phyloP scores from a whole-genome alignment of 2,888 invertebrate genomes.

The Watsonalla binaria region DNA sequence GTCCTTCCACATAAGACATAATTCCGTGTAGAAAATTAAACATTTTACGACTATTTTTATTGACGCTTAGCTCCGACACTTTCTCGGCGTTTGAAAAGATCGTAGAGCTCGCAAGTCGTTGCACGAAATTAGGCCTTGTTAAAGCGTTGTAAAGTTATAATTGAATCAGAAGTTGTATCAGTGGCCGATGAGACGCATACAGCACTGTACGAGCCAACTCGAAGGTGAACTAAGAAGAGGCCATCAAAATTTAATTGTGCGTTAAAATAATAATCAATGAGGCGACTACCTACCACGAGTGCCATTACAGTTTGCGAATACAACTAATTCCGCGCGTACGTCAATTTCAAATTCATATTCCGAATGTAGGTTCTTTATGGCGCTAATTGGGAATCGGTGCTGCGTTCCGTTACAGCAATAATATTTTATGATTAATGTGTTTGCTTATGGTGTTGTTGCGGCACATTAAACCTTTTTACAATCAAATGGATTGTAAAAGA shows the following conservation, averaged over 20 bases:
- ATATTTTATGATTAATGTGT: constrained; percentile 61
- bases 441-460: constrained; percentile 39
- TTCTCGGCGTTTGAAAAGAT: constrained; percentile 57
- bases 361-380: constrained; percentile 12
- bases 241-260: constrained; percentile 78
- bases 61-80: constrained; percentile 75
- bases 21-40: constrained; percentile 30
- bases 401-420: constrained; percentile 40
- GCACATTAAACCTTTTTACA: constrained; percentile 41
- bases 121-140: constrained; percentile 39
- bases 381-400: constrained; percentile 44
- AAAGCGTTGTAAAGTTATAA: constrained; percentile 25
- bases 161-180: constrained; percentile 16
- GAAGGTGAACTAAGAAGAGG: constrained; percentile 73
- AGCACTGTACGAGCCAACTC: constrained; percentile 51
- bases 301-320: constrained; percentile 47
- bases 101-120: constrained; percentile 30
- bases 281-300: constrained; percentile 60
- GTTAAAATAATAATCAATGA: constrained; percentile 78
- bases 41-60: constrained; percentile 75
- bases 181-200: constrained; percentile 21
- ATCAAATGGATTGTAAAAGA: constrained; percentile 42
- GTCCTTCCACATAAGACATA: constrained; percentile 30
- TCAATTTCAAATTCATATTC: constrained; percentile 15
- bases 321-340: constrained; percentile 45